Percentiles rank a stretch among this genome's conserved stretches.
Evolutionary conservation across 2,888 invertebrate genomes (phyloP).

Genomic region (Platycheirus albimanus): DNA sequence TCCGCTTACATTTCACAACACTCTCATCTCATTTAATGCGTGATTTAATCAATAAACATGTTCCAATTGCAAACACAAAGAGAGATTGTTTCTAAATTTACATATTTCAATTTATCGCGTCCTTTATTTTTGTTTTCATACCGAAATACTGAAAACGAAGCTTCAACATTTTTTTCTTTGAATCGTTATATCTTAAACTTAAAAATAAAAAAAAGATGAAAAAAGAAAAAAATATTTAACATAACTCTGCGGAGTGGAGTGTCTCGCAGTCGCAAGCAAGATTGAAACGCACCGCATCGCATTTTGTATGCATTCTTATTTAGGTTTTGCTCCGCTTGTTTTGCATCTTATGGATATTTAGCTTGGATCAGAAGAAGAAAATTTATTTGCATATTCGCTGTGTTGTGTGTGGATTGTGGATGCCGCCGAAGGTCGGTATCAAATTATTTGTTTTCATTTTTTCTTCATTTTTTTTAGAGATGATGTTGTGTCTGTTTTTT

Average conservation of each 20-base stretch:
- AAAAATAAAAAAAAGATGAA: slow-evolving; percentile 8
- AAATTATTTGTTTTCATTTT: slow-evolving; percentile 55
- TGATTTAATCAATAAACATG: slow-evolving; percentile 67
- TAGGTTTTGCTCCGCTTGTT: slow-evolving; percentile 25
- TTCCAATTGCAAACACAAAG: slow-evolving; percentile 53
- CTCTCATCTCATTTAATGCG: slow-evolving; percentile 22
- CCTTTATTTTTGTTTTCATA: neutral
- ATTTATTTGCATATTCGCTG: slow-evolving; percentile 71
- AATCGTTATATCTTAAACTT: too few species aligned
- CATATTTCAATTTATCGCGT: slow-evolving; percentile 47
- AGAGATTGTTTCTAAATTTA: slow-evolving; percentile 48
- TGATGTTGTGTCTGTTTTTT: neutral
- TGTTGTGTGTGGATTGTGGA: slow-evolving; percentile 19
- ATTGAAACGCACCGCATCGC: slow-evolving; percentile 47
- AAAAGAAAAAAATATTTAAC: slow-evolving; percentile 38
- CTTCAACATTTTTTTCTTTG: slow-evolving; percentile 9
- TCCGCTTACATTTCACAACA: slow-evolving; percentile 9
- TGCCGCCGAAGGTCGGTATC: slow-evolving; percentile 70
- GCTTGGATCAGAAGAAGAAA: slow-evolving; percentile 45
- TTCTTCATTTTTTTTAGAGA: neutral
- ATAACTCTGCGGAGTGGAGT: slow-evolving; percentile 25
- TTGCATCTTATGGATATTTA: slow-evolving; percentile 59
- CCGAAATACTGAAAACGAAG: neutral
- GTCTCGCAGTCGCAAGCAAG: slow-evolving; percentile 32
- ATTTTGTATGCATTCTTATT: slow-evolving; percentile 65